Evolutionary conservation across 35 echinoderm and acorn worm species (phyloP).

Genomic region (Hemicentrotus pulcherrimus): DNA sequence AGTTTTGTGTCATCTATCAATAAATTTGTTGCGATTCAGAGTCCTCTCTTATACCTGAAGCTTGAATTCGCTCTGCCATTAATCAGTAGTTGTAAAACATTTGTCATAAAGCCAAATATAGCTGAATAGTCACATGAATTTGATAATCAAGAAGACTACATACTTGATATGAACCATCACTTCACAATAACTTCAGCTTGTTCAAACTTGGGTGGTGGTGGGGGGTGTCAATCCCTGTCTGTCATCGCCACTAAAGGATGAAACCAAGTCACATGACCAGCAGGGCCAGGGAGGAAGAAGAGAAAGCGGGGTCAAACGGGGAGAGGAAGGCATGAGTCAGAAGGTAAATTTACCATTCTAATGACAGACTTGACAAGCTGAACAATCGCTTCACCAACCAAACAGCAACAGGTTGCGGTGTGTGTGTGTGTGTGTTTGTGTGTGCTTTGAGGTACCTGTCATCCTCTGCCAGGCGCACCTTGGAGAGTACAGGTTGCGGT

Average conservation of each 20-base stretch:
- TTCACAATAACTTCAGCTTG: not conserved
- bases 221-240: not conserved
- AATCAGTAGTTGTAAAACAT: too few species aligned
- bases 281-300: not conserved
- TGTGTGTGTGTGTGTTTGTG: not conserved
- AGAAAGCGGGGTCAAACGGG: not conserved
- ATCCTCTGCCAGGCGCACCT: not conserved
- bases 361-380: slow-evolving; percentile 35
- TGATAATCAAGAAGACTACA: not conserved
- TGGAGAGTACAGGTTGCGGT: not conserved
- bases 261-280: slow-evolving; percentile 31
- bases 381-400: slow-evolving; percentile 20
- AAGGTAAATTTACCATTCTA: slow-evolving; percentile 30
- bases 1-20: too few species aligned
- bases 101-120: not conserved
- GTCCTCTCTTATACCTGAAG: too few species aligned
- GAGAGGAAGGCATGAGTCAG: slow-evolving; percentile 36
- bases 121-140: not conserved
- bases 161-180: not conserved
- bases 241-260: not conserved
- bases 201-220: not conserved
- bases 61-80: too few species aligned
- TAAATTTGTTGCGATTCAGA: too few species aligned
- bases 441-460: slow-evolving; percentile 8
- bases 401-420: slow-evolving; percentile 15